Base-by-base conservation (phyloP, 1,140 invertebrate genomes). In the Pseudomyrmex gracilis region DNA sequence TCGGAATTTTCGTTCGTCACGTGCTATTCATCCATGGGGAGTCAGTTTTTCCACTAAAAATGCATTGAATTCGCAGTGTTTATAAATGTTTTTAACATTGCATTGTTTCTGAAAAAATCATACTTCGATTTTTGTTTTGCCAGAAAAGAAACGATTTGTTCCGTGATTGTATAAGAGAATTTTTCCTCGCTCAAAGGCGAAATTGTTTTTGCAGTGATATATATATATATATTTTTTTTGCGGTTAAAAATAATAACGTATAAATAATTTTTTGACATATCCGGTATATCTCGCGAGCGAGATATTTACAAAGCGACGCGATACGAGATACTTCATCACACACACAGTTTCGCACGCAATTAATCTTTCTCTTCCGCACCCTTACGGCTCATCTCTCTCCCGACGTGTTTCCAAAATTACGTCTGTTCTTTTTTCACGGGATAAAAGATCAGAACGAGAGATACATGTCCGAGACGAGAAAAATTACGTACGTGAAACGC, bases 341-440 rank as follows among this genome's bases (percentile, higher is more conserved):
- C 34, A 34, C 34, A 34, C 34, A 24, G 43, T 47, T 58, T 80
- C 66, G 43, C 55, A 71, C 66, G 76, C 67, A 80, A 80, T 80
- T 80, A 80, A 80, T 80, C 76, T 80, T 80, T 12, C 22, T n/a
- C 22, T 66, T 80, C 34, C 34, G 34, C 34, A 80, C 47, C 34
- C n/a, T 43, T 58, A 47, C 12, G 51, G 34, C 70, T 78, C 64
- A 47, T 22, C 24, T 58, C 43, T 10, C 66, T 60, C 4, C 66
- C 43, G 76, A 80, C 66, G 66, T 60, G 60, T 80, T 71, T 70
- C 76, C 76, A 80, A 80, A 80, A 80, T 80, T 70, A 80, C 76
- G 76, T 80, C 76, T 80, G 76, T 71, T 80, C 76, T 80, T 80
- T 34, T 34, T 80, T 71, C 76, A 17, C 66, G 49, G 2, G 45